Evolutionary conservation across 2,113 vertebrate genomes (phyloP).

Genomic region (Oceanodroma tethys): DNA sequence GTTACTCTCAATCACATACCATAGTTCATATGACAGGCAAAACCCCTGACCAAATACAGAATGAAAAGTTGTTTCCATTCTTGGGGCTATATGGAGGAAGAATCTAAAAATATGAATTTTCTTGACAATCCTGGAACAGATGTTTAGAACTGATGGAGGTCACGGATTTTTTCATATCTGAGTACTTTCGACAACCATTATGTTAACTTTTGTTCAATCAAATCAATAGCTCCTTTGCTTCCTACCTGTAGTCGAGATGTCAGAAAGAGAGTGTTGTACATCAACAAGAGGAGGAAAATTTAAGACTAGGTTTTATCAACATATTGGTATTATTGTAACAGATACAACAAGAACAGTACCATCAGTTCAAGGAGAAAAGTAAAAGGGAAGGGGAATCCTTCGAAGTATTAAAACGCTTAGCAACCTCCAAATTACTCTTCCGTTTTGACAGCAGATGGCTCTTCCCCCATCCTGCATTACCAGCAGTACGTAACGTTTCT

Average conservation of each 20-base stretch:
- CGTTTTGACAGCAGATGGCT: background rate
- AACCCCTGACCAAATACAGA: background rate
- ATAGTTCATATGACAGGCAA: background rate
- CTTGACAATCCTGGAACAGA: background rate
- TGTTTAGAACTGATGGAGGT: background rate
- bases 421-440: background rate
- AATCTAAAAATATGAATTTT: background rate
- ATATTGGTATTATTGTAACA: background rate
- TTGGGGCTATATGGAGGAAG: background rate
- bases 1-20: background rate
- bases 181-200: background rate
- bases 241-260: accelerated
- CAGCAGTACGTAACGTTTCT: background rate
- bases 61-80: background rate
- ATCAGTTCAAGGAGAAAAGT: background rate
- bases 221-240: background rate
- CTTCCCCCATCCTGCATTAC: background rate
- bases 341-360: background rate
- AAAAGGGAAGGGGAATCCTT: background rate
- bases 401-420: background rate
- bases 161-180: background rate
- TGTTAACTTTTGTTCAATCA: background rate
- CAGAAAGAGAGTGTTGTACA: background rate
- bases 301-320: background rate
- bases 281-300: background rate